These are phyloP conservation scores for Drosophila bipectinata DNA, from an alignment of 1,140 invertebrate genomes.

Conservation along the genomic window DNA sequence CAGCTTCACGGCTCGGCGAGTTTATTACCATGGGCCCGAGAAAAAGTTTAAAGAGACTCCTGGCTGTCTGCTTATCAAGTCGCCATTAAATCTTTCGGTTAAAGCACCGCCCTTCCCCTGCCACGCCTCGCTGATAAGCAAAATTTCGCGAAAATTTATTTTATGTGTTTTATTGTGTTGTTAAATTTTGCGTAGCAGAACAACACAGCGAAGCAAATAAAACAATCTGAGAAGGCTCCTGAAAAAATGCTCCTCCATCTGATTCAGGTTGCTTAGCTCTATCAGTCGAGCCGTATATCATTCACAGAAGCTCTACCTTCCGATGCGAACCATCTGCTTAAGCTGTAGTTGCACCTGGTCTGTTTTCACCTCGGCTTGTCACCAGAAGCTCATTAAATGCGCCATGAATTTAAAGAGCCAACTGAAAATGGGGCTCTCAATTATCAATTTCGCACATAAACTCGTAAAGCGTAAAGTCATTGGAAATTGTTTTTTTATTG, in stretches of 20 bases:
- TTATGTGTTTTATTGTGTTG: constrained; percentile 78
- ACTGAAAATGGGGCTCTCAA: constrained; percentile 20
- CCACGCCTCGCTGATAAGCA: constrained; percentile 69
- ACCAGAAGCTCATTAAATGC: constrained; percentile 66
- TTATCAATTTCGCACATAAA: constrained; percentile 1
- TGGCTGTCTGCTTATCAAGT: constrained; percentile 66
- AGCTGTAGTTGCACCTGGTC: constrained; percentile 21
- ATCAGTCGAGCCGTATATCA: constrained; percentile 70
- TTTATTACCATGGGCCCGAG: constrained; percentile 64
- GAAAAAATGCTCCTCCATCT: constrained; percentile 10
- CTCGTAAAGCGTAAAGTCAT: constrained; percentile 7
- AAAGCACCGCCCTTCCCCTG: constrained; percentile 16
- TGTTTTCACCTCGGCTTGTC: constrained; percentile 32
- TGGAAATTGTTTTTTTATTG: background rate
- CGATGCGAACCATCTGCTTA: constrained; percentile 41
- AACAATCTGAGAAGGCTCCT: constrained; percentile 1
- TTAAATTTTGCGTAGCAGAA: constrained; percentile 73
- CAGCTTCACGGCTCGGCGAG: constrained; percentile 63
- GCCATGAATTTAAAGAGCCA: constrained; percentile 33
- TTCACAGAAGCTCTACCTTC: constrained; percentile 36
- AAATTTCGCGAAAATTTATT: constrained; percentile 77
- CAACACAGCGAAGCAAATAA: constrained; percentile 22
- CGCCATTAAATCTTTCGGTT: constrained; percentile 70
- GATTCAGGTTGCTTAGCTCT: constrained; percentile 58
- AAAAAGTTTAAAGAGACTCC: constrained; percentile 64